Evolutionary conservation across 2,113 vertebrate genomes (phyloP).

Genomic region (Orthonyx spaldingii): DNA sequence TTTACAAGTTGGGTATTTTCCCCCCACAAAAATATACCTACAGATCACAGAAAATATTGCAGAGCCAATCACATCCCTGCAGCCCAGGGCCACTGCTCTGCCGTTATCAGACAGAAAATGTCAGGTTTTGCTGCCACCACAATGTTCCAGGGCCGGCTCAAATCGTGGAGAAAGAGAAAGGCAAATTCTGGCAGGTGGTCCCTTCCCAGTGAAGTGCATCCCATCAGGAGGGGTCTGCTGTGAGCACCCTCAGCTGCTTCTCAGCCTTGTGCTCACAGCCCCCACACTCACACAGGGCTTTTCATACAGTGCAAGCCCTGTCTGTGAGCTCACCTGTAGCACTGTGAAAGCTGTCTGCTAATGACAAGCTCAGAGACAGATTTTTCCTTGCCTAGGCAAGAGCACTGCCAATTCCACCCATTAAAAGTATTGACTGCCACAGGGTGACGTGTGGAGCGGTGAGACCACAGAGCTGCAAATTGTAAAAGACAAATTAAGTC

Average conservation of each 20-base stretch:
- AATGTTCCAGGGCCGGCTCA: fast-evolving
- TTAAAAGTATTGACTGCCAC: not conserved
- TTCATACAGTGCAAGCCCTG: not conserved
- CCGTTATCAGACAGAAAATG: not conserved
- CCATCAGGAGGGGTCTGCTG: not conserved
- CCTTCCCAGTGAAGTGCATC: not conserved
- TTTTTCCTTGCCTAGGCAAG: not conserved
- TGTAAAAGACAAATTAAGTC: not conserved
- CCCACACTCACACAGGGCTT: fast-evolving
- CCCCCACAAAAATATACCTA: not conserved
- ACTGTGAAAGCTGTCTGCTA: not conserved
- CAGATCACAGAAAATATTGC: not conserved
- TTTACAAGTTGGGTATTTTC: not conserved
- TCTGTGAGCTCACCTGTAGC: not conserved
- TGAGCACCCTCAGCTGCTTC: not conserved
- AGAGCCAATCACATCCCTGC: not conserved
- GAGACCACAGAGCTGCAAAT: not conserved
- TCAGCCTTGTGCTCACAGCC: not conserved
- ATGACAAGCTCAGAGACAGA: not conserved
- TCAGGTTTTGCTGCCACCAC: not conserved
- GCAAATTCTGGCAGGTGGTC: not conserved
- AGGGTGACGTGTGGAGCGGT: fast-evolving
- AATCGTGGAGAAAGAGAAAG: not conserved
- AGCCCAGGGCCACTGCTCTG: not conserved
- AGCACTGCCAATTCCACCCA: not conserved